Conservation (phyloP, 2,113 vertebrate genomes). For the Laticauda colubrina region DNA sequence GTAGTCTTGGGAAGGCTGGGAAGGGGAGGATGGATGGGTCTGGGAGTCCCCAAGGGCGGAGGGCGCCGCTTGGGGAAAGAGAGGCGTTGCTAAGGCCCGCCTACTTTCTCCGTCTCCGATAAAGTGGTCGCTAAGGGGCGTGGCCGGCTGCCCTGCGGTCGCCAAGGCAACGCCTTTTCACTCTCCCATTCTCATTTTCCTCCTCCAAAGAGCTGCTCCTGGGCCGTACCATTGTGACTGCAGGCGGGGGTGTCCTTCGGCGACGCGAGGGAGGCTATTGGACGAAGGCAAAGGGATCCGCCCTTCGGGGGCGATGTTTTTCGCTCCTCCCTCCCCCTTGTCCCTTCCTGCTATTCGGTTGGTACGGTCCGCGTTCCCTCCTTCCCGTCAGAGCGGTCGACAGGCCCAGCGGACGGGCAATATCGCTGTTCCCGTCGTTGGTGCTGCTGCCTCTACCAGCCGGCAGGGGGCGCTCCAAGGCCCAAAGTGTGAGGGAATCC, state of each 20-base stretch:
- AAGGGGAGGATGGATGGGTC: neutral
- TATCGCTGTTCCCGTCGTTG: neutral
- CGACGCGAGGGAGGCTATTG: rapidly evolving
- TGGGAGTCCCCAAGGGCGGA: neutral
- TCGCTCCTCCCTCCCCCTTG: neutral
- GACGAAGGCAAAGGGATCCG: neutral
- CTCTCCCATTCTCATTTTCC: neutral
- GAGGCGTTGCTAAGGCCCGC: neutral
- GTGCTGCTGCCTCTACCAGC: neutral
- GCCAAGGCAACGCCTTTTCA: neutral
- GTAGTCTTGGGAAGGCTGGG: neutral
- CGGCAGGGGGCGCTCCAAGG: neutral
- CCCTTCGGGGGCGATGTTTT: neutral
- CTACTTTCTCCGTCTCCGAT: neutral
- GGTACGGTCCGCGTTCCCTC: neutral
- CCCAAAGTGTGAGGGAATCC: neutral
- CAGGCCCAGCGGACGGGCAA: neutral
- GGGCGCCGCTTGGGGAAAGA: neutral
- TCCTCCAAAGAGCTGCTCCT: neutral
- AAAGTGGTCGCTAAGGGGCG: neutral
- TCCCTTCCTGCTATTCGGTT: neutral
- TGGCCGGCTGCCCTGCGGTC: neutral
- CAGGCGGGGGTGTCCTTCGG: neutral
- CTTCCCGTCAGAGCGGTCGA: neutral
- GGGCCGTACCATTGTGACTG: neutral